Evolutionary conservation across 1,140 invertebrate genomes (phyloP), one percentile per base, ranked within the genome.

Genomic region (Drosophila obscura): DNA sequence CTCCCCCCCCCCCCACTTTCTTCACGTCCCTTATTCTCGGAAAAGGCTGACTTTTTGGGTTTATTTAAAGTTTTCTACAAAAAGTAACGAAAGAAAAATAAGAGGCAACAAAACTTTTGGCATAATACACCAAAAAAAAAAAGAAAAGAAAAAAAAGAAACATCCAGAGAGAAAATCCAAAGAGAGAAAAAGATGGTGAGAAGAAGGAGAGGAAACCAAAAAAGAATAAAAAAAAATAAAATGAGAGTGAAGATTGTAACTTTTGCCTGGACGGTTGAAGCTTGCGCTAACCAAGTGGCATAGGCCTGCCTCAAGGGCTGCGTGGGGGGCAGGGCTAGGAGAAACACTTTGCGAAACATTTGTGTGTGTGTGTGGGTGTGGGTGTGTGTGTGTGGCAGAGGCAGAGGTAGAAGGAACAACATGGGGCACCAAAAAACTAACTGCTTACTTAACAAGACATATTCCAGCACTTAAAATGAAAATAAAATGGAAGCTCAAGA

Each of bases 401-500:
- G 66, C 35, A 52, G 57, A 19, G 48, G 48, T n/a, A 48, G 59
- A 67, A 9, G 46, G 41, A 31, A 57, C 65, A 74, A 78, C 81
- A 77, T 77, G 60, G 43, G 50, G 43, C 48, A 63, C 39, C 73
- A 85, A 77, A 85, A 82, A 85, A 85, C 82, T 85, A 87, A 85
- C 82, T 87, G 82, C 82, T 85, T 85, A 85, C 82, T 85, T 85
- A 85, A 85, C 82, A 85, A 85, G 82, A 85, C 82, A 85, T 85
- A 85, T 85, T 87, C 82, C 87, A 85, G 82, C 82, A 87, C 82
- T 85, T 85, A 85, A 87, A 81, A 85, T 74, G 78, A 85, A 85
- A 85, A 85, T 81, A 85, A 85, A 83, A 80, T 61, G 46, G 35
- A 39, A 39, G 11, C 35, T 11, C 9, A 13, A 13, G 4, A 39